These are phyloP conservation scores for Archips xylosteana DNA, from an alignment of 2,888 invertebrate genomes.

Conservation along the genomic window DNA sequence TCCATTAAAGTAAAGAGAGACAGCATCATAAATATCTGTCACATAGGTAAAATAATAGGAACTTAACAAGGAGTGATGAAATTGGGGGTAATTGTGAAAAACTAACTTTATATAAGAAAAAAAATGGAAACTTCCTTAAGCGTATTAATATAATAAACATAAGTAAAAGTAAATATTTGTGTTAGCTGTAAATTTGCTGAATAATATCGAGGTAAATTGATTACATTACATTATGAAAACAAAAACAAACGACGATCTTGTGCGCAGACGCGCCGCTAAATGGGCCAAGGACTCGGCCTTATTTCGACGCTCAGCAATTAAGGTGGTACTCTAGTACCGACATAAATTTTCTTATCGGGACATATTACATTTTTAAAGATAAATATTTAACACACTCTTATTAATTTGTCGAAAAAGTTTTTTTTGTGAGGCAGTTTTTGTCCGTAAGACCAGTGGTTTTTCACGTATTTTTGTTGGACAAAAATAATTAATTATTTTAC, in stretches of 20 bases:
- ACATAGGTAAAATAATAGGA: too few species aligned
- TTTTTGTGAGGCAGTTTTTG: neutral
- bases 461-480: neutral
- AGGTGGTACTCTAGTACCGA: too few species aligned
- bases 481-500: neutral
- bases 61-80: too few species aligned
- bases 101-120: too few species aligned
- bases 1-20: too few species aligned
- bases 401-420: neutral
- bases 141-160: neutral
- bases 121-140: neutral
- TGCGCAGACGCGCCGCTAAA: conserved; percentile 28
- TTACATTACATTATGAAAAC: conserved; percentile 14
- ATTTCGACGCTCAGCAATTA: conserved; percentile 19
- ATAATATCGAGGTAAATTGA: conserved; percentile 21
- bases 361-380: conserved; percentile 11
- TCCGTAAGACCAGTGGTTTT: neutral
- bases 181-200: neutral
- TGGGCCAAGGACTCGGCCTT: conserved; percentile 34
- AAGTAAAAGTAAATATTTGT: neutral
- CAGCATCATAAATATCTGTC: too few species aligned
- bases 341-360: conserved; percentile 15
- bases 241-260: conserved; percentile 10
- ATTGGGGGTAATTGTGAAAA: too few species aligned
- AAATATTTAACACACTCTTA: neutral